phyloP scores from a whole-genome alignment of 2,113 vertebrate species.

The Gasterosteus nipponicus region DNA sequence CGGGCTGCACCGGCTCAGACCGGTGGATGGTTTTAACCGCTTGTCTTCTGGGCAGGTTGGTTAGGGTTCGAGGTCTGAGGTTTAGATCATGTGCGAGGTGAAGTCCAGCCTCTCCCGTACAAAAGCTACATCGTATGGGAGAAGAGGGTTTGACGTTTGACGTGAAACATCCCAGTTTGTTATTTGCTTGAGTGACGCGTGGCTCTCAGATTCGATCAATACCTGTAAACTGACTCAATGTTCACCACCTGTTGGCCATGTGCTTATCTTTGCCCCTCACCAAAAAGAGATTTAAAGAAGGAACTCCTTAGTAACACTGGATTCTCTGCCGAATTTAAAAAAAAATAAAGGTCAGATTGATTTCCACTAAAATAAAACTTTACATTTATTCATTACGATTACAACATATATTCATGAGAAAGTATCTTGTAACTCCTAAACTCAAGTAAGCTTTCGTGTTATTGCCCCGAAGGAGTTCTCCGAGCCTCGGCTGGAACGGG shows the following conservation, averaged over 20 bases:
- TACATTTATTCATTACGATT: neutral
- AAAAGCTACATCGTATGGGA: no score
- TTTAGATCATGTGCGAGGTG: slow-evolving; percentile 15
- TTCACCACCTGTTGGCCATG: no score
- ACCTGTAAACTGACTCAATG: no score
- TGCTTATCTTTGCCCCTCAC: no score
- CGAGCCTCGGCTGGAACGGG: slow-evolving; percentile 85
- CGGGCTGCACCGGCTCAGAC: slow-evolving; percentile 28
- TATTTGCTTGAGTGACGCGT: no score
- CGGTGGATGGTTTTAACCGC: slow-evolving; percentile 59
- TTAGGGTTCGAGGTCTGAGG: slow-evolving; percentile 56
- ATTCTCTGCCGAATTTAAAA: neutral
- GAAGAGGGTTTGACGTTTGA: no score
- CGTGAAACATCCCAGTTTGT: no score
- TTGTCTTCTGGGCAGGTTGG: slow-evolving; percentile 49
- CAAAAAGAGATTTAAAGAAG: no score
- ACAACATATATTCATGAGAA: neutral
- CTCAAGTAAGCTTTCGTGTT: neutral
- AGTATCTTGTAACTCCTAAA: neutral
- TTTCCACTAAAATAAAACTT: neutral
- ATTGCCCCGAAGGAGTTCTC: slow-evolving; percentile 77
- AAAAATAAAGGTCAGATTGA: neutral
- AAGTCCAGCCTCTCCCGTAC: neutral
- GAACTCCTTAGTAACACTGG: neutral
- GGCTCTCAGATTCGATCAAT: no score